Evolutionary conservation across 2,113 vertebrate species (phyloP), one percentile per base, ranked within the genome.

Genomic region (Leiothrix lutea): DNA sequence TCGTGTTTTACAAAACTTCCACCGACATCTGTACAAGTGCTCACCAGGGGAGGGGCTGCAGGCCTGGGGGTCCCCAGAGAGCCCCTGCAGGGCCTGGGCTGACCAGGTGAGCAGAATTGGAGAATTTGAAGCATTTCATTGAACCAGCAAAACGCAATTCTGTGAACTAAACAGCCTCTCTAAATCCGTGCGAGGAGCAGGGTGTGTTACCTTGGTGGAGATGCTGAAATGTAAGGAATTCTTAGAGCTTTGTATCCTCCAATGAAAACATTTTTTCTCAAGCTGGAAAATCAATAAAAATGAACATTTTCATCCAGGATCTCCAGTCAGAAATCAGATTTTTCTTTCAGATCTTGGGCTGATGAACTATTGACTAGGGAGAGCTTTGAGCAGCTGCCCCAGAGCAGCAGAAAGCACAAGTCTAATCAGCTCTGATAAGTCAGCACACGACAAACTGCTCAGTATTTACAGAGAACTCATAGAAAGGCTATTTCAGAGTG

Each of bases 71-170:
- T 8, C 81, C 29, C 62, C 74, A 7, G 0, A 2, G 48, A 58
- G 45, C 81, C 40, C 64, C 90, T 36, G 7, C 38, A 8, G 13
- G 6, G 44, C 65, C 93, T 33, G 16, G 12, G 7, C 74, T 26
- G 26, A 2, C 38, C 54, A 3, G 38, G 45, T 3, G 53, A 86
- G 8, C 57, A 60, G 26, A n/a, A 12, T 0, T 31, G 15, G 8
- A 45, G 28, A 16, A 24, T 9, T 1, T 3, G 24, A 33, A 94
- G 62, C 66, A 6, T 60, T 75, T 13, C 14, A 60, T 31, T 19
- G n/a, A 73, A 80, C 14, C 58, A 50, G 9, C 33, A 57, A 42
- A 4, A 12, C 1, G 3, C 82, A 75, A 3, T 33, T 67, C 38
- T 1, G 18, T 11, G 4, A 60, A 25, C 35, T 33, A 50, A 31